Conservation (phyloP, 2,888 invertebrate genomes). For the Bombyx huttoni region DNA sequence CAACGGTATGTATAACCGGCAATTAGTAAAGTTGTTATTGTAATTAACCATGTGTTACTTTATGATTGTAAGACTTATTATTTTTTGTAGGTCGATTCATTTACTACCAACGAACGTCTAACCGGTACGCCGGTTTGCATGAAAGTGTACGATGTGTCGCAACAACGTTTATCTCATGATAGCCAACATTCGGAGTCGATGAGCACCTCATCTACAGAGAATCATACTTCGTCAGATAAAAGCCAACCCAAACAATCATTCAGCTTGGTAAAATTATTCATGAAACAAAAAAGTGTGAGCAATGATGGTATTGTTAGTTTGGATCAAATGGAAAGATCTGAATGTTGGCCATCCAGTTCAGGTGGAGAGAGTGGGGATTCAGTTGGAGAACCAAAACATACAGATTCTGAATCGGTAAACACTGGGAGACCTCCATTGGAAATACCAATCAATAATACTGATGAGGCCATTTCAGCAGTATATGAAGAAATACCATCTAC, state of each 20-base stretch:
- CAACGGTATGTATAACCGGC: conserved; percentile 73
- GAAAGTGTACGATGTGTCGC: conserved; percentile 65
- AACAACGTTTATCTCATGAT: conserved; percentile 49
- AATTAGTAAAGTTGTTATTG: conserved; percentile 1
- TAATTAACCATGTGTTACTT: not conserved
- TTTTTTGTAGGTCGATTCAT: conserved; percentile 61
- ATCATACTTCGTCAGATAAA: conserved; percentile 60
- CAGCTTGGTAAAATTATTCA: conserved; percentile 88
- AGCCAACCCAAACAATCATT: conserved; percentile 79
- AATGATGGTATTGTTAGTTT: conserved; percentile 81
- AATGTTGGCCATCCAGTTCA: conserved; percentile 82
- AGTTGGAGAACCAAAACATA: conserved; percentile 56
- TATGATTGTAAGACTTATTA: conserved; percentile 15
- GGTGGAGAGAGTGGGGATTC: conserved; percentile 75
- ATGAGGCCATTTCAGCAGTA: conserved; percentile 43
- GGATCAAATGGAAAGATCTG: conserved; percentile 80
- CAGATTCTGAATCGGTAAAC: conserved; percentile 28
- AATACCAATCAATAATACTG: conserved; percentile 65
- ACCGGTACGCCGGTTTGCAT: conserved; percentile 54
- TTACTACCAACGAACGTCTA: conserved; percentile 58
- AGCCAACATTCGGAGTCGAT: conserved; percentile 67
- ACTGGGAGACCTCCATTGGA: conserved; percentile 62
- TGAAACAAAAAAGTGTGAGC: conserved; percentile 90
- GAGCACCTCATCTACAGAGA: conserved; percentile 68
- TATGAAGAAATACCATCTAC: conserved; percentile 51